These are phyloP conservation scores for Phenganax marumi DNA, from an alignment of 92 coral and sea anemone species.

Conservation along the genomic window DNA sequence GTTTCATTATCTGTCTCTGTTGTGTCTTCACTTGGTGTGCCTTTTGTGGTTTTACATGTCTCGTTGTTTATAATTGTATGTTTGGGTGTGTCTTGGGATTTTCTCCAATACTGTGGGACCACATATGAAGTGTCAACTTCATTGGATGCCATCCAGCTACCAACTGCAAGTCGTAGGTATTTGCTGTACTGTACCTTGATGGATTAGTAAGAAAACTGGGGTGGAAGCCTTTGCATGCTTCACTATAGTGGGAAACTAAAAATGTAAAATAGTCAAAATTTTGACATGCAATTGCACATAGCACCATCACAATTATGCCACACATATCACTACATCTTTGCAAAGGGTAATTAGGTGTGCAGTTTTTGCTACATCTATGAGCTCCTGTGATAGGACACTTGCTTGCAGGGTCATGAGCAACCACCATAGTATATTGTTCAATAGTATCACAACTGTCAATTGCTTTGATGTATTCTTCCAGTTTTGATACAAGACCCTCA, in stretches of 20 bases:
- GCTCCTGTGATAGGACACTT: background rate
- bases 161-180: constrained; percentile 28
- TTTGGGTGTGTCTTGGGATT: background rate
- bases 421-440: constrained; percentile 5
- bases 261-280: constrained; percentile 11
- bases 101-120: constrained; percentile 7
- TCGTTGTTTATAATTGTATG: background rate
- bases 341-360: constrained; percentile 30
- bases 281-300: constrained; percentile 32
- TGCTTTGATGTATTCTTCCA: constrained; percentile 27
- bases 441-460: background rate
- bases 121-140: constrained; percentile 24
- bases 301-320: constrained; percentile 27
- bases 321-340: constrained; percentile 41
- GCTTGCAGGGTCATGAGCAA: constrained; percentile 22
- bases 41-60: background rate
- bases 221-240: background rate
- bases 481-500: constrained; percentile 28
- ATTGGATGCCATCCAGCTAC: constrained; percentile 21
- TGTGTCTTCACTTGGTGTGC: too few relatives aligned
- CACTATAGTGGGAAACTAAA: background rate
- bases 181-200: background rate
- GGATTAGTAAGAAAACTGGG: constrained; percentile 16
- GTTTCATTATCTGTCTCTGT: too few relatives aligned
- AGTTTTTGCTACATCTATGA: background rate